Percentiles rank a stretch among this genome's conserved stretches.
Evolutionary conservation across 2,888 invertebrate genomes (phyloP).

Genomic region (Corythucha ciliata): DNA sequence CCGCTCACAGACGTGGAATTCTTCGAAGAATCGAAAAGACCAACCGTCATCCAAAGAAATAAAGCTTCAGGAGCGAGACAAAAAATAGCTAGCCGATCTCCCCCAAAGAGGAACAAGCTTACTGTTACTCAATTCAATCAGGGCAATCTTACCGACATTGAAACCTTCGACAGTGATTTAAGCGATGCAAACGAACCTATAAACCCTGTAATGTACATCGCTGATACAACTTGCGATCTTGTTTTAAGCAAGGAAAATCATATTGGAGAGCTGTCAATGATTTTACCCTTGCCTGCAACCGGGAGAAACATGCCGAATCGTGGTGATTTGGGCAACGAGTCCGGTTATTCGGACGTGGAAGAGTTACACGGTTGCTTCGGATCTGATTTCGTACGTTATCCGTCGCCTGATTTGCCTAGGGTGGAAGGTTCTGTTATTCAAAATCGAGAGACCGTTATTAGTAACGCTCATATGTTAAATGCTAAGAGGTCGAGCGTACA

Average conservation of each 20-base stretch:
- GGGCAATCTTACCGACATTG: conserved; percentile 30
- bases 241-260: conserved; percentile 43
- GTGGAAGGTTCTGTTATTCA: conserved; percentile 38
- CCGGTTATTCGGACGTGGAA: conserved; percentile 34
- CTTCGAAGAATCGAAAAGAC: neutral
- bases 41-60: neutral
- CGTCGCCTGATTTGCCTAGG: conserved; percentile 33
- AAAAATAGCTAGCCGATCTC: neutral
- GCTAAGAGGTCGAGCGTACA: conserved; percentile 33
- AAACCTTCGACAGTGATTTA: conserved; percentile 40
- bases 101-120: neutral
- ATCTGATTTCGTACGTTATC: conserved; percentile 32
- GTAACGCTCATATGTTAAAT: too few relatives aligned
- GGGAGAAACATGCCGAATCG: conserved; percentile 43
- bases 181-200: conserved; percentile 35
- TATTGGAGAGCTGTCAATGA: conserved; percentile 37
- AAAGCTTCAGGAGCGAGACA: neutral
- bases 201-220: conserved; percentile 37
- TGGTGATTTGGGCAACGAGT: conserved; percentile 35
- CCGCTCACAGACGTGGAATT: neutral
- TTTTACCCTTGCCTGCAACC: conserved; percentile 37
- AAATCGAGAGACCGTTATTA: conserved; percentile 35
- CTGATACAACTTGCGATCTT: conserved; percentile 44
- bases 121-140: neutral
- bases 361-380: conserved; percentile 40